Conservation (phyloP, 35 echinoderm and acorn worm genomes). For the Amphiura filiformis region DNA sequence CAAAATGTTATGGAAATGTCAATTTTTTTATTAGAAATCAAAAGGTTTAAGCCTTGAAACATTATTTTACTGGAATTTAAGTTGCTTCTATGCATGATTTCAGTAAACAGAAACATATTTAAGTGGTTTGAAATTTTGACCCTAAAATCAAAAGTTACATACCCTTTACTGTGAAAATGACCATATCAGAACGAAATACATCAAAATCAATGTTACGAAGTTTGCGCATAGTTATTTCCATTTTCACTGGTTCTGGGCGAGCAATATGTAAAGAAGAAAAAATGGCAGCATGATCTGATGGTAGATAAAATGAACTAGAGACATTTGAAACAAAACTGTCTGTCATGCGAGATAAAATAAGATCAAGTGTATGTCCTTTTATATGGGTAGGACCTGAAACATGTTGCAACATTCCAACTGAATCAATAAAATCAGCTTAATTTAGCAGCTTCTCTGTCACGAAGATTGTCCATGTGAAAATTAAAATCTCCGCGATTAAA, state of each 20-base stretch:
- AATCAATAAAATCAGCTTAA: background rate
- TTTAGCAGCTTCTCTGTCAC: too few relatives aligned
- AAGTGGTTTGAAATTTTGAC: too few relatives aligned
- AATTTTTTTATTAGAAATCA: too few relatives aligned
- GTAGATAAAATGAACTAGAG: slow-evolving; percentile 30
- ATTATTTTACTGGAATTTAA: too few relatives aligned
- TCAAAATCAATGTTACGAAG: slow-evolving; percentile 50
- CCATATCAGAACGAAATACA: slow-evolving; percentile 52
- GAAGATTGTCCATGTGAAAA: too few relatives aligned
- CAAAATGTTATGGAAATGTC: too few relatives aligned
- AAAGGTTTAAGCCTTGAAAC: too few relatives aligned
- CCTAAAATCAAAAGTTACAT: too few relatives aligned
- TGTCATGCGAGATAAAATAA: background rate
- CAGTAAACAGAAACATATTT: too few relatives aligned
- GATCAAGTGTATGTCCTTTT: slow-evolving; percentile 53
- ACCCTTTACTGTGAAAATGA: too few relatives aligned
- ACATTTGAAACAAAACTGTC: slow-evolving; percentile 32
- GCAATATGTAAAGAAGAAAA: slow-evolving; percentile 57
- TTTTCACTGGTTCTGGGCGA: slow-evolving; percentile 30
- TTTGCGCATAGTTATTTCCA: slow-evolving; percentile 45
- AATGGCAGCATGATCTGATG: slow-evolving; percentile 62
- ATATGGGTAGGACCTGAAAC: slow-evolving; percentile 46
- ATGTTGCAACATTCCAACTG: slow-evolving; percentile 50
- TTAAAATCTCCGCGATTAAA: too few relatives aligned
- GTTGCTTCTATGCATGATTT: too few relatives aligned